Percentiles rank a stretch among this genome's conserved stretches.
Evolutionary conservation across 2,113 vertebrate genomes (phyloP).

Genomic region (Lathamus discolor): DNA sequence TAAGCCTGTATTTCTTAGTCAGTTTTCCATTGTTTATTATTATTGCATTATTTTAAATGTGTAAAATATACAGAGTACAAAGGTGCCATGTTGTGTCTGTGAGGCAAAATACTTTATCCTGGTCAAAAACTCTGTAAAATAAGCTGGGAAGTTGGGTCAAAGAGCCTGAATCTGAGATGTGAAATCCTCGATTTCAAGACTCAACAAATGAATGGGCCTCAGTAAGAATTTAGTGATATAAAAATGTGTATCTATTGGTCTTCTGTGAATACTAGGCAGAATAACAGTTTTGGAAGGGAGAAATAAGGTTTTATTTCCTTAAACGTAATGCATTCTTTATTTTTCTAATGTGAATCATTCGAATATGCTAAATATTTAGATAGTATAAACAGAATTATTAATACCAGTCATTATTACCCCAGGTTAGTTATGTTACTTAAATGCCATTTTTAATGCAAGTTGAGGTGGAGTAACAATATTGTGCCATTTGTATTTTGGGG

Average conservation of each 20-base stretch:
- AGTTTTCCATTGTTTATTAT: not conserved
- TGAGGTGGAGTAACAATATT: not conserved
- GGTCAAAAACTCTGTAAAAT: not conserved
- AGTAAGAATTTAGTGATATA: conserved; percentile 12
- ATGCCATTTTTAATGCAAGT: not conserved
- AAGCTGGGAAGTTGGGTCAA: not conserved
- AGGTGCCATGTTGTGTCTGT: not conserved
- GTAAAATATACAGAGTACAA: not conserved
- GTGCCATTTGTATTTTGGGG: accelerated
- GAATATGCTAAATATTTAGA: not conserved
- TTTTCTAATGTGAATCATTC: not conserved
- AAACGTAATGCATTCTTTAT: not conserved
- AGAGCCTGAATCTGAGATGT: not conserved
- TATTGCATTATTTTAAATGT: not conserved
- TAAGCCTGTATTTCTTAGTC: not conserved
- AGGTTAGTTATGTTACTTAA: not conserved
- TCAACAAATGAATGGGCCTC: not conserved
- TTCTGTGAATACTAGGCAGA: not conserved
- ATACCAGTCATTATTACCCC: not conserved
- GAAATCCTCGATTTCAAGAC: not conserved
- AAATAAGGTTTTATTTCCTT: not conserved
- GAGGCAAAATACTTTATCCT: not conserved
- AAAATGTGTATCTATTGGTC: not conserved
- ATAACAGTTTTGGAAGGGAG: not conserved
- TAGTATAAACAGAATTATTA: not conserved